Conservation (phyloP, 2,888 invertebrate species). For the Stenotaenia linearis region DNA sequence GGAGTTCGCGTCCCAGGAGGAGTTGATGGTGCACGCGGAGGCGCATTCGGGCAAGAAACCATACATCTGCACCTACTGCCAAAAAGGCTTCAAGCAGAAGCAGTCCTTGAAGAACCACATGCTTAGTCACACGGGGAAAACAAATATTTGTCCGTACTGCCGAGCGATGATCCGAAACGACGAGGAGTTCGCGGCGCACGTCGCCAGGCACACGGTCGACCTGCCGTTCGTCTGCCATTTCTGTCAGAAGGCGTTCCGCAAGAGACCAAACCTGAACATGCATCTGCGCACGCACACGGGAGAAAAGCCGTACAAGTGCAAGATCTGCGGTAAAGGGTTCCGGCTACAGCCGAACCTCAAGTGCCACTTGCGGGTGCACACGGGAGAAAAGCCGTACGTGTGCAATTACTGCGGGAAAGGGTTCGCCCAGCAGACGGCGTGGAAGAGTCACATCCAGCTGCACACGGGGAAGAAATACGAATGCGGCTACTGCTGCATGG, state of each 20-base stretch:
- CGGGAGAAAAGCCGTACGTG: constrained; percentile 31
- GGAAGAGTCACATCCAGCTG: constrained; percentile 31
- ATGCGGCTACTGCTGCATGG: constrained; percentile 31
- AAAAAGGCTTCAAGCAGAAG: constrained; percentile 32
- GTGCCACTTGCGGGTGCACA: constrained; percentile 30
- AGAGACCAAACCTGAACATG: constrained; percentile 29
- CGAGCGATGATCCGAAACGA: constrained; percentile 31
- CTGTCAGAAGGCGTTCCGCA: constrained; percentile 29
- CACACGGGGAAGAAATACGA: constrained; percentile 33
- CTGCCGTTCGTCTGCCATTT: constrained; percentile 30
- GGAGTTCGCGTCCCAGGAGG: background rate
- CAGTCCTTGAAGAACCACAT: constrained; percentile 30
- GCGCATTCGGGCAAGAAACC: constrained; percentile 24
- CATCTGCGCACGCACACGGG: constrained; percentile 31
- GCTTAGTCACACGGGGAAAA: constrained; percentile 31
- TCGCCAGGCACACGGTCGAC: constrained; percentile 21
- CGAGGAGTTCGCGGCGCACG: constrained; percentile 24
- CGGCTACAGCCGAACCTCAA: constrained; percentile 32
- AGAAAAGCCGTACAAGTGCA: constrained; percentile 30
- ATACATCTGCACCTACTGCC: constrained; percentile 21
- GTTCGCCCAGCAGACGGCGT: constrained; percentile 32
- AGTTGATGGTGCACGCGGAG: background rate
- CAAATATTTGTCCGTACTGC: constrained; percentile 31
- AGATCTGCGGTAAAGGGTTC: constrained; percentile 28
- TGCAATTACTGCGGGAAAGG: constrained; percentile 31